A percentile compares a stretch with the other conserved stretches of the same genome.
Evolutionary conservation across 2,888 invertebrate genomes (phyloP).

Genomic region (Papilio elwesi): DNA sequence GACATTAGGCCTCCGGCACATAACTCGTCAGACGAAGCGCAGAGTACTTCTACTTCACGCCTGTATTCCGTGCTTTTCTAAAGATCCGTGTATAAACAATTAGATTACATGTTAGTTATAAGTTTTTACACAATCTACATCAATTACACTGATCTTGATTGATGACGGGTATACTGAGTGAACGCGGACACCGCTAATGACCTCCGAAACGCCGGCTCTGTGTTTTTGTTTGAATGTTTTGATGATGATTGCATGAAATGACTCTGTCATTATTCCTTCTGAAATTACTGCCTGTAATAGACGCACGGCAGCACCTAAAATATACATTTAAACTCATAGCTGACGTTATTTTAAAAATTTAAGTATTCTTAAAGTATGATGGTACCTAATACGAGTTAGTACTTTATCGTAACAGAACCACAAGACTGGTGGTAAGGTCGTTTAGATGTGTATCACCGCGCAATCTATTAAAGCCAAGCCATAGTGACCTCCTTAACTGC

Average conservation of each 20-base stretch:
- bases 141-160: neutral
- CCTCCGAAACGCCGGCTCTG: neutral
- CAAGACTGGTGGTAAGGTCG: too few relatives aligned
- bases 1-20: too few relatives aligned
- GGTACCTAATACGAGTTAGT: too few relatives aligned
- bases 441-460: too few relatives aligned
- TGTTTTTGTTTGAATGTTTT: constrained; percentile 18
- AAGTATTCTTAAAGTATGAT: neutral
- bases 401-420: too few relatives aligned
- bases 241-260: constrained; percentile 14
- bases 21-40: too few relatives aligned
- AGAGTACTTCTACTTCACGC: too few relatives aligned
- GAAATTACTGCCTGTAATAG: neutral
- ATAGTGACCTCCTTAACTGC: too few relatives aligned
- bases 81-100: too few relatives aligned
- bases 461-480: too few relatives aligned
- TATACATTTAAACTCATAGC: neutral
- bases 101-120: too few relatives aligned
- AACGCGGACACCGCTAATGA: neutral
- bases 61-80: too few relatives aligned
- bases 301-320: neutral
- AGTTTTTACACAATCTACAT: neutral
- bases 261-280: constrained; percentile 9
- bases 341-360: neutral
- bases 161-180: neutral